phyloP scores from a whole-genome alignment of 2,797 vertebrate genomes.

The Halcyon badia region DNA sequence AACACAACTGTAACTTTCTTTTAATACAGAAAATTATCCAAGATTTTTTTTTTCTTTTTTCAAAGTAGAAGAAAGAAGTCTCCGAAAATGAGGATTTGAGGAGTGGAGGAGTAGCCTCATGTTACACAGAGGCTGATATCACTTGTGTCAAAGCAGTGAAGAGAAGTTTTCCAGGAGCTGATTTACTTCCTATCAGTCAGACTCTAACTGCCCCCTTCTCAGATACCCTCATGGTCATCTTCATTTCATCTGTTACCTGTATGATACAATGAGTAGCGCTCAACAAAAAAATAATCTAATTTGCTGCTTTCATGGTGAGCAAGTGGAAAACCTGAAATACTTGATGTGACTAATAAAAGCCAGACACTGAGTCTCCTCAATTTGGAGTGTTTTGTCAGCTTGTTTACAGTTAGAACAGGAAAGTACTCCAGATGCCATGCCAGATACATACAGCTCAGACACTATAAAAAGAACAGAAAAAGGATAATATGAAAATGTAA shows the following conservation, averaged over 20 bases:
- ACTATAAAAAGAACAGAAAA: background rate
- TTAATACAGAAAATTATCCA: background rate
- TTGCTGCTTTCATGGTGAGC: background rate
- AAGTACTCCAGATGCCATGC: background rate
- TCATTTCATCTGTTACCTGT: background rate
- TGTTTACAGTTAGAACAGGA: conserved; percentile 13
- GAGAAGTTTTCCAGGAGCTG: background rate
- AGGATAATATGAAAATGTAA: background rate
- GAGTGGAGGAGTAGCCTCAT: background rate
- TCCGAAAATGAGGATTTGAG: background rate
- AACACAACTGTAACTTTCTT: background rate
- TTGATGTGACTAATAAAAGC: conserved; percentile 41
- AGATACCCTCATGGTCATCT: background rate
- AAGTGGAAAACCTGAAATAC: conserved; percentile 38
- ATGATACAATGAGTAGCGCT: background rate
- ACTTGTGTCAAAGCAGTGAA: background rate
- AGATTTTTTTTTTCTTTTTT: background rate
- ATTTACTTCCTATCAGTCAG: background rate
- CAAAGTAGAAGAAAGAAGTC: background rate
- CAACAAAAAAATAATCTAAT: background rate
- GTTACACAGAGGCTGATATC: background rate
- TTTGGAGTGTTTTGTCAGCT: conserved; percentile 5
- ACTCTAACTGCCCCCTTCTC: background rate
- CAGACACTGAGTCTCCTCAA: background rate
- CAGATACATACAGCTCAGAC: background rate